These are phyloP conservation scores for Eretmochelys imbricata DNA, from an alignment of 2,113 vertebrate species.

Conservation along the genomic window DNA sequence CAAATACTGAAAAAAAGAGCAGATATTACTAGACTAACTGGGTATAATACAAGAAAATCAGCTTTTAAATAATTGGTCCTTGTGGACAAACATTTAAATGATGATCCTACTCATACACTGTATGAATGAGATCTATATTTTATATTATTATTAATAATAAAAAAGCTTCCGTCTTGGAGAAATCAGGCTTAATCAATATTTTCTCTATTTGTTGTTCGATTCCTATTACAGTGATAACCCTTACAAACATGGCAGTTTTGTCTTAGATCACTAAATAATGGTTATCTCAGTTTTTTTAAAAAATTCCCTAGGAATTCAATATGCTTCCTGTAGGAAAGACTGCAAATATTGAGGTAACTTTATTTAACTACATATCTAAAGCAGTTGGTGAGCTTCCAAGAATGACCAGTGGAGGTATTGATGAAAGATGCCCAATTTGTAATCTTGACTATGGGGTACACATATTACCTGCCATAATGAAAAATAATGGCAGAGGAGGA, in stretches of 20 bases:
- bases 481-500: background rate
- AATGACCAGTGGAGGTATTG: background rate
- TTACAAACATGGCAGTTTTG: background rate
- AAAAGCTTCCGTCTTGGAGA: conserved; percentile 83
- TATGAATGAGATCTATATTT: conserved; percentile 87
- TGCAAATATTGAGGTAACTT: background rate
- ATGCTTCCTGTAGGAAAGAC: background rate
- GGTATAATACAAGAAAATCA: conserved; percentile 78
- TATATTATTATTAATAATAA: conserved; percentile 80
- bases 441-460: background rate
- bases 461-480: background rate
- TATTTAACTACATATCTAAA: background rate
- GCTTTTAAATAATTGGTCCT: conserved; percentile 78
- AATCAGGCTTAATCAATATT: conserved; percentile 69
- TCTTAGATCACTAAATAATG: background rate
- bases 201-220: conserved; percentile 46
- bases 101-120: conserved; percentile 85
- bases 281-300: background rate
- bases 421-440: background rate
- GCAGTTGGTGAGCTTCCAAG: background rate
- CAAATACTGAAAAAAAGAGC: conserved; percentile 83
- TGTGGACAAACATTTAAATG: conserved; percentile 81
- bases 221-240: background rate
- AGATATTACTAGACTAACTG: conserved; percentile 77
- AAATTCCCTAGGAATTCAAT: background rate